Percentiles rank a stretch among this genome's conserved stretches.
phyloP scores from a whole-genome alignment of 2,797 vertebrate genomes.

The Allobates femoralis region DNA sequence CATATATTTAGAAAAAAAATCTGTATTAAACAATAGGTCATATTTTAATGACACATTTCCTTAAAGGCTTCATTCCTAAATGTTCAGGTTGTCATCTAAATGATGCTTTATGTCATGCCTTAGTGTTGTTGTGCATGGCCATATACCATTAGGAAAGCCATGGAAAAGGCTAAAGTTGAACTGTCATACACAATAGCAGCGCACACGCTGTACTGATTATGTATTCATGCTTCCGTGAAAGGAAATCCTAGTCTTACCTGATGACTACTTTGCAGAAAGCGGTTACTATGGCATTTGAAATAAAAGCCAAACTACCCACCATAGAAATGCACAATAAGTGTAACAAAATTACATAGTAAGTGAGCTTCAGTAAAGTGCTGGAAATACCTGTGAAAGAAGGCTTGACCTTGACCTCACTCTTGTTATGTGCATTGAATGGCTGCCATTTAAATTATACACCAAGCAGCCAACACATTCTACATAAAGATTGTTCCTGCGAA shows the following conservation, averaged over 20 bases:
- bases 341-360: conserved; percentile 29
- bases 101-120: too few species aligned
- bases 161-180: conserved; percentile 1
- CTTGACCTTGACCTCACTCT: conserved; percentile 18
- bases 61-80: neutral
- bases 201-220: neutral
- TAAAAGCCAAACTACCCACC: neutral
- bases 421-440: conserved; percentile 8
- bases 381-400: conserved; percentile 33
- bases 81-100: too few species aligned
- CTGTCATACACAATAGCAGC: neutral
- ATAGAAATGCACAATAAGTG: conserved; percentile 29
- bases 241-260: conserved; percentile 7
- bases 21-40: too few species aligned
- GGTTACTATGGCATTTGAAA: conserved; percentile 30
- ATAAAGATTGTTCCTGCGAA: neutral
- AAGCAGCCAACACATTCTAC: conserved; percentile 10
- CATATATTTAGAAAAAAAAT: too few species aligned
- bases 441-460: conserved; percentile 36
- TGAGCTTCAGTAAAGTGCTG: conserved; percentile 9
- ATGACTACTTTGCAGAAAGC: conserved; percentile 17
- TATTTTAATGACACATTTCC: neutral
- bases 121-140: neutral
- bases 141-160: neutral
- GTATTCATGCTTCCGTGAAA: conserved; percentile 4